Conservation (phyloP, 2,113 vertebrate species). For the Ptychochromis oligacanthus region DNA sequence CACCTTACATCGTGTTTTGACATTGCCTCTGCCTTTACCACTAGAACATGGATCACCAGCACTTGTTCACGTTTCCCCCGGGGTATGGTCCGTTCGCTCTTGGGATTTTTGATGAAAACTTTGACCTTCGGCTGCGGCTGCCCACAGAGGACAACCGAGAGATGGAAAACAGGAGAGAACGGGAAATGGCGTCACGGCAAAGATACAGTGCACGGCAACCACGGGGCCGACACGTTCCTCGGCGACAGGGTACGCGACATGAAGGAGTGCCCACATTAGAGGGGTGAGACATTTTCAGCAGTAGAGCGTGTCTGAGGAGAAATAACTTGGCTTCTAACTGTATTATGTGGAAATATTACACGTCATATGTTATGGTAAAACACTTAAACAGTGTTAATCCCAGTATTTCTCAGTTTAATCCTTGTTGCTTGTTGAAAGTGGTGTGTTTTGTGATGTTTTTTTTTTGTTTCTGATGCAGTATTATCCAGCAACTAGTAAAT, state of each 20-base stretch:
- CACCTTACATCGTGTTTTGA: constrained; percentile 6
- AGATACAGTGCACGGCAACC: constrained; percentile 88
- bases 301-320: background rate
- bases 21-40: constrained; percentile 37
- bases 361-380: background rate
- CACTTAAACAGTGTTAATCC: background rate
- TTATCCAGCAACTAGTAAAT: constrained; percentile 96
- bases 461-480: constrained; percentile 77
- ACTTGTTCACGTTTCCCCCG: constrained; percentile 90
- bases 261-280: constrained; percentile 95
- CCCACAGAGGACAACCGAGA: constrained; percentile 87
- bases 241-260: constrained; percentile 85
- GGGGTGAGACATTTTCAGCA: constrained; percentile 83
- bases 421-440: constrained; percentile 1
- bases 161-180: constrained; percentile 86
- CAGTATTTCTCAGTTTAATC: constrained; percentile 1
- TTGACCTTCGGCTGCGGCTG: constrained; percentile 84
- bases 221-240: constrained; percentile 86
- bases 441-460: background rate
- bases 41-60: constrained; percentile 89
- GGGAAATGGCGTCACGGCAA: constrained; percentile 89
- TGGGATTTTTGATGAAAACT: constrained; percentile 92
- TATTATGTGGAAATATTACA: background rate
- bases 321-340: background rate
- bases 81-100: constrained; percentile 91